A percentile compares a stretch with the other conserved stretches of the same genome.
These are phyloP conservation scores for Xerus rutilus DNA, from an alignment of 2,797 vertebrate genomes.

Conservation along the genomic window DNA sequence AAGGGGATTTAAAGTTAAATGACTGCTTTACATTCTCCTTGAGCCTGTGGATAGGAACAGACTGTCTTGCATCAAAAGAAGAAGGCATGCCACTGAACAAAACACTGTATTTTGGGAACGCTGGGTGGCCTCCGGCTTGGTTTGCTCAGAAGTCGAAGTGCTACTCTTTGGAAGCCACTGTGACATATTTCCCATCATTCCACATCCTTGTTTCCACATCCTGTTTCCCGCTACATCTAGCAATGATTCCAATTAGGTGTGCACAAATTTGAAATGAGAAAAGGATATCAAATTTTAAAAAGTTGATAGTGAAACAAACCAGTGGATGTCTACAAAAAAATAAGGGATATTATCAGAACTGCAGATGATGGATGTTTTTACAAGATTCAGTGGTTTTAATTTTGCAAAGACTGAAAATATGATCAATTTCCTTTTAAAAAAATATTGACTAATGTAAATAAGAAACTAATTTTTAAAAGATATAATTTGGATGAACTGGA, in stretches of 20 bases:
- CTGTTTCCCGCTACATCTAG: background rate
- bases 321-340: background rate
- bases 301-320: background rate
- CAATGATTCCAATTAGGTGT: background rate
- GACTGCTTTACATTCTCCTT: conserved; percentile 56
- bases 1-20: conserved; percentile 59
- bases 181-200: background rate
- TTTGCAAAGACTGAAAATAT: background rate
- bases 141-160: background rate
- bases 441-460: background rate
- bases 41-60: background rate
- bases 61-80: background rate
- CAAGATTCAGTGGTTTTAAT: background rate
- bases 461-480: conserved; percentile 12
- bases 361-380: background rate
- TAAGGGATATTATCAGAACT: background rate
- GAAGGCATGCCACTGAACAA: background rate
- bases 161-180: background rate
- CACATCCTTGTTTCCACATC: too few relatives aligned
- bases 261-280: background rate
- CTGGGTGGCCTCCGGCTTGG: background rate
- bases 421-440: background rate
- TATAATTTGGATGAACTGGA: background rate
- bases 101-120: background rate
- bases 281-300: background rate